Percentiles rank a stretch among this genome's conserved stretches.
These are phyloP conservation scores for Salarias fasciatus DNA, from an alignment of 2,797 vertebrate species.

Conservation along the genomic window DNA sequence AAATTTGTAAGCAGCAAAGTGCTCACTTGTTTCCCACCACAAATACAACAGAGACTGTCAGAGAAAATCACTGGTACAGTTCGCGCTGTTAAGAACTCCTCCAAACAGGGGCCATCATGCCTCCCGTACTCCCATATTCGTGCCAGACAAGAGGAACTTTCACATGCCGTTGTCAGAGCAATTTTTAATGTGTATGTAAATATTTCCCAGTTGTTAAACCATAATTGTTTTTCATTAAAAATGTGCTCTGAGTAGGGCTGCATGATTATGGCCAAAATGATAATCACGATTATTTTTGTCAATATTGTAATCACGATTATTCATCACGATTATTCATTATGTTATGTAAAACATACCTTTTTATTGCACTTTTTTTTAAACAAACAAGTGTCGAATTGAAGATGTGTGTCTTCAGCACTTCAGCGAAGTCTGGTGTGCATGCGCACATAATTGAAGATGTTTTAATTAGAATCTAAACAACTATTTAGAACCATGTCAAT, in stretches of 20 bases:
- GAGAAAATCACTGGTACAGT: neutral
- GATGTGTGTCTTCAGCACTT: too few species aligned
- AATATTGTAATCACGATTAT: too few species aligned
- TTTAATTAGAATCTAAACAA: too few species aligned
- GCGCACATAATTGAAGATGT: too few species aligned
- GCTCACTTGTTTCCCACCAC: neutral
- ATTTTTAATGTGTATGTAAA: conserved; percentile 4
- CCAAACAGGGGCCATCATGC: neutral
- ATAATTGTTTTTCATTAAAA: conserved; percentile 12
- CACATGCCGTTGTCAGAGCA: neutral
- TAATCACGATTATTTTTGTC: too few species aligned
- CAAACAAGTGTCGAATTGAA: too few species aligned
- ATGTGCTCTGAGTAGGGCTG: conserved; percentile 23
- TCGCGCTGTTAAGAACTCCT: neutral
- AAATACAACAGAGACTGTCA: neutral
- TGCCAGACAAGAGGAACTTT: neutral
- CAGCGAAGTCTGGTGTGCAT: too few species aligned
- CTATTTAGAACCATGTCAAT: too few species aligned
- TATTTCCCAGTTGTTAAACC: conserved; percentile 16
- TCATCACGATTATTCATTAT: too few species aligned
- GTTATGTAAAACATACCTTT: too few species aligned
- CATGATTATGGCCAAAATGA: too few species aligned
- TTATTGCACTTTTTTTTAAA: too few species aligned
- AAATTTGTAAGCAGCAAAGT: neutral
- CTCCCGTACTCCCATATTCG: neutral